These are phyloP conservation scores for Teleogryllus occipitalis DNA, from an alignment of 1,140 invertebrate genomes.

Conservation along the genomic window DNA sequence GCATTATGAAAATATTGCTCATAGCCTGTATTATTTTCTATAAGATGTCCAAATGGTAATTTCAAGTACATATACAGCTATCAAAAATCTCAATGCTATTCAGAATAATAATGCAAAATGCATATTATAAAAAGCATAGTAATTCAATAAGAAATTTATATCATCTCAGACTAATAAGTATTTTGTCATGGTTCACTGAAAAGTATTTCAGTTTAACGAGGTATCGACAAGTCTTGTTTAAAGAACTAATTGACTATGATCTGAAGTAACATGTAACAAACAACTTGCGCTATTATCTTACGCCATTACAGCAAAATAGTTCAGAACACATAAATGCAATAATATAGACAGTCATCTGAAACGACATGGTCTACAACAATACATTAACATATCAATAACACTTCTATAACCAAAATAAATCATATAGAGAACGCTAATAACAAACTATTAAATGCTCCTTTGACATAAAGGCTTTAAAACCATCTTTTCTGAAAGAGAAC, in stretches of 20 bases:
- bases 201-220: slow-evolving; percentile 1
- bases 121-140: slow-evolving; percentile 2
- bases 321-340: slow-evolving; percentile 1
- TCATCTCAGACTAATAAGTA: neutral
- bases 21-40: neutral
- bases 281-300: neutral
- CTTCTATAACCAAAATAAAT: neutral
- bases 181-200: slow-evolving; percentile 4
- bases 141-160: neutral
- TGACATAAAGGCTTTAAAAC: neutral
- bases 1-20: slow-evolving; percentile 5
- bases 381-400: no score
- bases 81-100: slow-evolving; percentile 5
- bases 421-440: neutral
- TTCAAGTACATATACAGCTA: neutral
- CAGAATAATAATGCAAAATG: neutral
- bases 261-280: slow-evolving; percentile 1
- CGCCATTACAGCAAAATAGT: neutral
- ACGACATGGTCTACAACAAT: neutral
- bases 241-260: slow-evolving; percentile 5
- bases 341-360: neutral
- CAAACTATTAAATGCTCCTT: neutral
- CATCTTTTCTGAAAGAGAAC: neutral
- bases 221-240: slow-evolving; percentile 1
- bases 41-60: neutral